These are phyloP conservation scores for Pipra filicauda DNA, from an alignment of 2,113 vertebrate species.

Conservation along the genomic window DNA sequence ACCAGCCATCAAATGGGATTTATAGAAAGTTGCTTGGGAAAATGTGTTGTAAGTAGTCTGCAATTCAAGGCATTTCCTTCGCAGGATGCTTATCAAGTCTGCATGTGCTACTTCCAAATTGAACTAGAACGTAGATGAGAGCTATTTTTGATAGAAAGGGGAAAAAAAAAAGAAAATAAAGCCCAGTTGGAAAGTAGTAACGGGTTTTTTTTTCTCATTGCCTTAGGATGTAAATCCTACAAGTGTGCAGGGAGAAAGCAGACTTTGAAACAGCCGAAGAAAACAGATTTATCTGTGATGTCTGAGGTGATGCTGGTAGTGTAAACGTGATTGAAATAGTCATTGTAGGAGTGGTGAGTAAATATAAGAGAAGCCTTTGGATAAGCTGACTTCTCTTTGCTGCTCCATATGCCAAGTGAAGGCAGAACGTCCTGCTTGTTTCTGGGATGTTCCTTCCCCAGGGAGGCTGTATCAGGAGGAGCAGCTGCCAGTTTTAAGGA, in stretches of 20 bases:
- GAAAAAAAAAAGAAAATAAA: background rate
- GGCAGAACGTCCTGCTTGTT: background rate
- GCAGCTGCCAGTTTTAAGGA: background rate
- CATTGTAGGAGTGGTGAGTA: background rate
- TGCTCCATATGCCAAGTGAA: background rate
- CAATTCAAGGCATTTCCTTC: constrained; percentile 73
- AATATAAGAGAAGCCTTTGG: background rate
- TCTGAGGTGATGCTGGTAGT: background rate
- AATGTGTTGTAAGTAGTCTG: constrained; percentile 64
- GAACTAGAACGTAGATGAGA: constrained; percentile 60
- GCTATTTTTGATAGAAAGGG: constrained; percentile 40
- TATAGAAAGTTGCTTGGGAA: constrained; percentile 66
- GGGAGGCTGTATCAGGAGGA: background rate
- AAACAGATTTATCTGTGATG: constrained; percentile 11
- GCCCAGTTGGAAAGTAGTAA: constrained; percentile 8
- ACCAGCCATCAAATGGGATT: constrained; percentile 18
- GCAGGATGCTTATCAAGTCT: constrained; percentile 67
- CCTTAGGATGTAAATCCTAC: constrained; percentile 38
- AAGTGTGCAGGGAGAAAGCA: constrained; percentile 18
- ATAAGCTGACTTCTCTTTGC: background rate
- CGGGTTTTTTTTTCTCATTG: background rate
- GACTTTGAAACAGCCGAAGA: constrained; percentile 9
- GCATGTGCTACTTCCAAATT: constrained; percentile 51
- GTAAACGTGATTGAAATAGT: constrained; percentile 25
- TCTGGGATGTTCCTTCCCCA: background rate